Evolutionary conservation across 2,888 invertebrate genomes (phyloP).

Genomic region (Caenorhabditis zanzibari): DNA sequence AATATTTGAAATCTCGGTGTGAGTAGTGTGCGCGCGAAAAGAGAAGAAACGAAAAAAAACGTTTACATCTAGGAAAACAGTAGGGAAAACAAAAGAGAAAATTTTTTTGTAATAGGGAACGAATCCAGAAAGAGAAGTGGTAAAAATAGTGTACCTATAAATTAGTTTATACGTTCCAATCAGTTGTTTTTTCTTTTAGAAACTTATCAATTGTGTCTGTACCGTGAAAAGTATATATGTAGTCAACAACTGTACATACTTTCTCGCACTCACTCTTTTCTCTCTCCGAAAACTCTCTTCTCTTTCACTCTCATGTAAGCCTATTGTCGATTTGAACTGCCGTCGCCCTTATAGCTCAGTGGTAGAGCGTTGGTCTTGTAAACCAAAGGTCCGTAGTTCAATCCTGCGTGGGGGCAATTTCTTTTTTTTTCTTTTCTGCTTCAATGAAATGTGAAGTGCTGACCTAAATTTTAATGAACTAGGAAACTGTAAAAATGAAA

Average conservation of each 20-base stretch:
- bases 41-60: background rate
- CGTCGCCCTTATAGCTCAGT: constrained; percentile 71
- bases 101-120: too few species aligned
- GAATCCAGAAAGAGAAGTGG: too few species aligned
- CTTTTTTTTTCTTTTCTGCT: constrained; percentile 5
- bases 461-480: background rate
- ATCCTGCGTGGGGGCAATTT: constrained; percentile 71
- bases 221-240: background rate
- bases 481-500: too few species aligned
- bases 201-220: too few species aligned
- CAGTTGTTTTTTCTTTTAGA: too few species aligned
- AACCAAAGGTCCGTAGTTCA: constrained; percentile 73
- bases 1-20: constrained; percentile 26
- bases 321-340: background rate
- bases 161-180: too few species aligned
- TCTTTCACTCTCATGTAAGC: background rate
- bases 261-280: too few species aligned
- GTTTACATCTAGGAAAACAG: background rate
- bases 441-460: too few species aligned
- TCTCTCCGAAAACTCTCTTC: too few species aligned
- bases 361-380: constrained; percentile 74
- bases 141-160: too few species aligned
- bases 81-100: background rate
- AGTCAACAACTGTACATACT: background rate
- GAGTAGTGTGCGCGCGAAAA: background rate